Base-by-base conservation (phyloP, 2,888 invertebrate genomes). In the Piscicola geometra region DNA sequence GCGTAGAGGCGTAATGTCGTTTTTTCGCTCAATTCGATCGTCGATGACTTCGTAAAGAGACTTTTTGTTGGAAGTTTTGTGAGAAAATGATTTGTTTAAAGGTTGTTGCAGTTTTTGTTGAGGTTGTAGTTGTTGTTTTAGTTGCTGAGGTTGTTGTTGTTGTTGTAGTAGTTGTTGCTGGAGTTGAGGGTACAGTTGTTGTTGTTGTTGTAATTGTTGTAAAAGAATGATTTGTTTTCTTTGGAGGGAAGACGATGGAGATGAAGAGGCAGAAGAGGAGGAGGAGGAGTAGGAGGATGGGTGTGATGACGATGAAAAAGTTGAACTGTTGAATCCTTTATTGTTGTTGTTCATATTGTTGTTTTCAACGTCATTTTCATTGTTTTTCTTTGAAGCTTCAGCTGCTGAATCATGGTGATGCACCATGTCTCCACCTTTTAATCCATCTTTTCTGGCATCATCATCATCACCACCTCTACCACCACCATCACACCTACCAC, bases 401-500 rank as follows among this genome's bases (percentile, higher is more conserved):
- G 9, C 50, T 15, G 9, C 12, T 15, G 50, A 47, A 47, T 47
- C 21, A 47, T 21, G 9, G 21, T 47, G 9, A 21, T 47, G 9
- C 50, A 47, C 21, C 21, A 47, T 47, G 9, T 47, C 21, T 47
- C 21, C 50, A 47, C 12, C 50, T 15, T 47, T 47, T 47, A 15
- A 15, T 15, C 21, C 21, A 47, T 9, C 21, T 47, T 47, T 21
- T 15, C 50, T 47, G 21, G 50, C 21, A 41, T 41, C 41, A 30
- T 71, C 71, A 21, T 71, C 71, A 52, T 71, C 71, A 18, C n/a
- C n/a, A n/a, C 52, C 41, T 41, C 41, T 15, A 9, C 41, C 15
- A 9, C 41, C 41, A 9, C 41, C 15, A 9, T 41, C 15, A 41
- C 41, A 9, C 41, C 41, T 41, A 9, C 41, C n/a, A n/a, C n/a